Conservation (phyloP, 30 jellyfish, hydroid and myxozoan genomes). For the Turritopsis rubra region DNA sequence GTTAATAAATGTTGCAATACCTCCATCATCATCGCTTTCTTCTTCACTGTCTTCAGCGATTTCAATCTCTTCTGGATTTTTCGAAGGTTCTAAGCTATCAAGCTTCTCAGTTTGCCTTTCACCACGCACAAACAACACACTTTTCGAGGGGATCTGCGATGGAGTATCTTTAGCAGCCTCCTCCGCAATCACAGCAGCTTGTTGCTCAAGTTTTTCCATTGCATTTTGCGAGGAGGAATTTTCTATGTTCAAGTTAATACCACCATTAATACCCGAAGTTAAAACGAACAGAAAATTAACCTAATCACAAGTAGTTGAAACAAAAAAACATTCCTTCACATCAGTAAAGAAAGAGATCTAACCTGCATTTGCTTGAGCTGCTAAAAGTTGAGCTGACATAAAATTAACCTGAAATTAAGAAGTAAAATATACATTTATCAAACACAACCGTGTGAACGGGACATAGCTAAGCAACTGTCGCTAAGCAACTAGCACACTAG, state of each 20-base stretch:
- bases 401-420: slow-evolving; percentile 47
- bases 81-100: slow-evolving; percentile 40
- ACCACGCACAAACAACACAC: slow-evolving; percentile 87
- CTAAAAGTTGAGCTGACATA: slow-evolving; percentile 93
- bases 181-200: slow-evolving; percentile 57
- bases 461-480: too few relatives aligned
- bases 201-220: slow-evolving; percentile 80
- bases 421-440: neutral
- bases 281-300: neutral
- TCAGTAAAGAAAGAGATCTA: neutral
- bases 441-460: too few relatives aligned
- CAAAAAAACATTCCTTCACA: neutral
- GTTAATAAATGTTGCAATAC: neutral
- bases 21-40: slow-evolving; percentile 29
- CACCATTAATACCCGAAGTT: neutral
- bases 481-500: too few relatives aligned
- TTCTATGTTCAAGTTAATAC: slow-evolving; percentile 13
- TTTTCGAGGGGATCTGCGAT: slow-evolving; percentile 39
- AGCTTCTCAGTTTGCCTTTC: slow-evolving; percentile 66
- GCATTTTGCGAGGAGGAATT: slow-evolving; percentile 41
- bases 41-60: slow-evolving; percentile 56
- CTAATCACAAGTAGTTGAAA: neutral
- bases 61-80: slow-evolving; percentile 86
- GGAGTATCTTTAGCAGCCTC: slow-evolving; percentile 70
- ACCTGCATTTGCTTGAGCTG: slow-evolving; percentile 76